These are phyloP conservation scores for Notechis scutatus DNA, from an alignment of 2,113 vertebrate species.

Conservation along the genomic window DNA sequence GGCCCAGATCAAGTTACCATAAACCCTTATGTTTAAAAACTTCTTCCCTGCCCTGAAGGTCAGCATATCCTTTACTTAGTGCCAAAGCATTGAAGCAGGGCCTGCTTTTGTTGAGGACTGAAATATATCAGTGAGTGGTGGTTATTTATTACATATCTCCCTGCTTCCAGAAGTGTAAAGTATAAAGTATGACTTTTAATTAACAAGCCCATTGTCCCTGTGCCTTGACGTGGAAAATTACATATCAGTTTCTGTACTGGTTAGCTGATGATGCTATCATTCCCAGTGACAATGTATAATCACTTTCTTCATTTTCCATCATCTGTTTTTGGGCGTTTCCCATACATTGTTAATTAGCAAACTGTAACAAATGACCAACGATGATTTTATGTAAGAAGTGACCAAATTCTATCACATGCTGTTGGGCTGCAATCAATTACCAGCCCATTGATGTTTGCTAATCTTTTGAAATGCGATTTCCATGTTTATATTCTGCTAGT, in stretches of 20 bases:
- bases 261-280: slow-evolving; percentile 53
- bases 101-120: slow-evolving; percentile 48
- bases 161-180: slow-evolving; percentile 42
- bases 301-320: slow-evolving; percentile 13
- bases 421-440: slow-evolving; percentile 30
- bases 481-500: slow-evolving; percentile 54
- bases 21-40: slow-evolving; percentile 34
- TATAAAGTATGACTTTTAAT: slow-evolving; percentile 58
- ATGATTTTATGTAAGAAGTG: slow-evolving; percentile 8
- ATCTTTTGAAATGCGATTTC: slow-evolving; percentile 54
- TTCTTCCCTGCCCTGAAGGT: slow-evolving; percentile 29
- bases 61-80: slow-evolving; percentile 52
- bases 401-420: slow-evolving; percentile 7
- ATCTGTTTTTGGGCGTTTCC: slow-evolving; percentile 33
- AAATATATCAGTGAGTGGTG: slow-evolving; percentile 41
- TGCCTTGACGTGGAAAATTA: slow-evolving; percentile 67
- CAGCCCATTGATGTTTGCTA: slow-evolving; percentile 46
- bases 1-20: slow-evolving; percentile 15
- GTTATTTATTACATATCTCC: slow-evolving; percentile 55
- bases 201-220: slow-evolving; percentile 58
- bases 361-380: slow-evolving; percentile 32
- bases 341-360: slow-evolving; percentile 22
- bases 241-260: slow-evolving; percentile 45
- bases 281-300: slow-evolving; percentile 38
- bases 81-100: slow-evolving; percentile 57